Conservation (phyloP, 1,140 invertebrate genomes). For the Agrilus planipennis region DNA sequence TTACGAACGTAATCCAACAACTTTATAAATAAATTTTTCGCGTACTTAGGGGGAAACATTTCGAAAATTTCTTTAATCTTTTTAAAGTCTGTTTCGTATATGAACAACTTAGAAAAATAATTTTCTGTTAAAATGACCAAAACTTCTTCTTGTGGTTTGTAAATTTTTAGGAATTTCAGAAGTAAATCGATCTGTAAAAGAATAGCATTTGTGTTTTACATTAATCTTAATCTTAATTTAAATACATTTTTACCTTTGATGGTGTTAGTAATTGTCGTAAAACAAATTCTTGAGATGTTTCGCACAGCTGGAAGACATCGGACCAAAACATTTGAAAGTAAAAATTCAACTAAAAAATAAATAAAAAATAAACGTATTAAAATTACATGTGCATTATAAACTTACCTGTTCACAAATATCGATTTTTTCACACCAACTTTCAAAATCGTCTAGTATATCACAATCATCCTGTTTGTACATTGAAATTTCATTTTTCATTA, state of each 20-base stretch:
- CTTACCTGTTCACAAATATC: conserved; percentile 37
- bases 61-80: conserved; percentile 36
- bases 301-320: no score
- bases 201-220: no score
- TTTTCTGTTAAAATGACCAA: conserved; percentile 31
- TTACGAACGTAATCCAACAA: conserved; percentile 50
- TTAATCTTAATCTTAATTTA: no score
- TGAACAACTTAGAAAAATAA: conserved; percentile 36
- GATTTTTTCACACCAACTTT: conserved; percentile 36
- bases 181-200: conserved; percentile 8
- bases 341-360: no score
- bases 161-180: conserved; percentile 7
- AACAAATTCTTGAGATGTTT: no score
- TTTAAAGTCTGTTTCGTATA: conserved; percentile 29
- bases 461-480: conserved; percentile 12
- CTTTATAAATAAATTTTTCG: conserved; percentile 45
- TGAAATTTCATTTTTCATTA: conserved; percentile 24
- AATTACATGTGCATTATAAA: no score
- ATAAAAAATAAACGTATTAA: no score
- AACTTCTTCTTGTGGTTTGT: conserved; percentile 13
- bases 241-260: no score
- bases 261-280: no score
- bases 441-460: conserved; percentile 17
- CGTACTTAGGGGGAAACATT: conserved; percentile 38
- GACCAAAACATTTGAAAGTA: no score